phyloP scores from a whole-genome alignment of 2,797 vertebrate genomes.

The Coluber constrictor region DNA sequence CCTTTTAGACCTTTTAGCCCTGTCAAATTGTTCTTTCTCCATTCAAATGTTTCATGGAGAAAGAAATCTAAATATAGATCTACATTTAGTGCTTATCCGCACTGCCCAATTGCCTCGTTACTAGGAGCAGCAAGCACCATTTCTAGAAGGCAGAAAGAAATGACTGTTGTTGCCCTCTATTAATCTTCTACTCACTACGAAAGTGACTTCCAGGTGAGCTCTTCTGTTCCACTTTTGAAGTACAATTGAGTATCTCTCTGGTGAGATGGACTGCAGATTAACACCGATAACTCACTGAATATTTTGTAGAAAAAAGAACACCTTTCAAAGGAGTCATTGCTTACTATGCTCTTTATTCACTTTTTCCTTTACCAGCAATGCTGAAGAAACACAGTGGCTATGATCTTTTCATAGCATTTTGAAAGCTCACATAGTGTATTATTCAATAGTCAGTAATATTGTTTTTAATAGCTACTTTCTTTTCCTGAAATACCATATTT shows the following conservation, averaged over 20 bases:
- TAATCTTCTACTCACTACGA: background rate
- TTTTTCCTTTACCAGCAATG: background rate
- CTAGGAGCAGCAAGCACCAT: background rate
- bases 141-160: background rate
- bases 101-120: background rate
- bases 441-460: background rate
- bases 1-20: background rate
- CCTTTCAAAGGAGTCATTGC: background rate
- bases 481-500: background rate
- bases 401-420: background rate
- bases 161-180: background rate
- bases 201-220: background rate
- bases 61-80: background rate
- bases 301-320: background rate
- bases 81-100: background rate
- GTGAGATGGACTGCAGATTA: background rate
- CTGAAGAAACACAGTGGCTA: background rate
- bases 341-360: background rate
- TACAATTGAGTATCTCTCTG: background rate
- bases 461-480: background rate
- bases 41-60: background rate
- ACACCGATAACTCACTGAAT: background rate
- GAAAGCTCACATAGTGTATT: background rate
- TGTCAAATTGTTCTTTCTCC: background rate
- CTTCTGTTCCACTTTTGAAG: background rate